These are phyloP conservation scores for Lepidocolaptes lacrymiger DNA, from an alignment of 2,797 vertebrate species.

Conservation along the genomic window DNA sequence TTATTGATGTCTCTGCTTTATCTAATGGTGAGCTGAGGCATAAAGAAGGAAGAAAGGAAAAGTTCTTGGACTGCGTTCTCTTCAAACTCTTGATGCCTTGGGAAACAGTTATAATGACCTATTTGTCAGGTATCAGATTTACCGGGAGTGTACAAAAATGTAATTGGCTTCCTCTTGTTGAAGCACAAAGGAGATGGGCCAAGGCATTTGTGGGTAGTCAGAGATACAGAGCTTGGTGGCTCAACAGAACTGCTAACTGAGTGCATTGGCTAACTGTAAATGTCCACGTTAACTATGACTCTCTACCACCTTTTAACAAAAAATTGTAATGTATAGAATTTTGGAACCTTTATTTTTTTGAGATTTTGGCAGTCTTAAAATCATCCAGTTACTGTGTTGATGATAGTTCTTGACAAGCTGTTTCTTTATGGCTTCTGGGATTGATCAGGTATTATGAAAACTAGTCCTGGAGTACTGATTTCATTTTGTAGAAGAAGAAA, in stretches of 20 bases:
- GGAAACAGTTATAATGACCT: background rate
- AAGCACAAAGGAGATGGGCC: background rate
- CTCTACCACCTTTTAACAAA: background rate
- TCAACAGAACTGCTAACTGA: background rate
- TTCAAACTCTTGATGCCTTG: background rate
- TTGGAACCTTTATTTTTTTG: background rate
- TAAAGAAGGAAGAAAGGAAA: background rate
- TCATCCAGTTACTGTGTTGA: background rate
- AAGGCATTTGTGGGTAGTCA: background rate
- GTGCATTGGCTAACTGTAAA: background rate
- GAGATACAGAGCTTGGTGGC: background rate
- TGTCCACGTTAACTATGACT: background rate
- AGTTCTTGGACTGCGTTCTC: background rate
- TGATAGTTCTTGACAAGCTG: background rate
- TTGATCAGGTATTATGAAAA: background rate
- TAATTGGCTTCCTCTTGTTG: background rate
- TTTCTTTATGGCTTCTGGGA: background rate
- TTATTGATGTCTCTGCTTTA: rapidly evolving
- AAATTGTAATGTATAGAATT: background rate
- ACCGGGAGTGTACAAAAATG: background rate
- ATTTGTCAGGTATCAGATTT: background rate
- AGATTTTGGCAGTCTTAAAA: background rate
- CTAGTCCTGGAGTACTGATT: background rate
- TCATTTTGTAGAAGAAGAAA: background rate
- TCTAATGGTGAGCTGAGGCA: background rate